A percentile compares a stretch with the other conserved stretches of the same genome.
phyloP scores from a whole-genome alignment of 2,797 vertebrate species.

The Sylvia borin region DNA sequence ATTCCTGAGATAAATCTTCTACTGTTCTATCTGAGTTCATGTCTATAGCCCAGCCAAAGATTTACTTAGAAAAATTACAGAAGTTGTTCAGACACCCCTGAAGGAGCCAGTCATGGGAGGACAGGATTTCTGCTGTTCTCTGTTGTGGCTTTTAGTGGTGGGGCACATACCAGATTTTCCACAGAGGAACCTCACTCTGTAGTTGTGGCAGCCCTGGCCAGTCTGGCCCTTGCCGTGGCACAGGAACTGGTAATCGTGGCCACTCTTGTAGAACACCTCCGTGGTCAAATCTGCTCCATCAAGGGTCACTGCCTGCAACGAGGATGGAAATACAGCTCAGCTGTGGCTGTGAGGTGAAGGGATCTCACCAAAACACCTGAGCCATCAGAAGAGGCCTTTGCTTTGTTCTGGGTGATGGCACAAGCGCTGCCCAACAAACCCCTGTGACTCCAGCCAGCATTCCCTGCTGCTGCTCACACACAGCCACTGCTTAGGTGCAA shows the following conservation, averaged over 20 bases:
- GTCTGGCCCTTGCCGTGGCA: slow-evolving; percentile 86
- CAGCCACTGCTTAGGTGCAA: not conserved
- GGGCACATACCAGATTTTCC: slow-evolving; percentile 86
- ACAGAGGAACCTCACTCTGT: slow-evolving; percentile 92
- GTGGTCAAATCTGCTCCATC: slow-evolving; percentile 84
- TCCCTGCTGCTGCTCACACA: not conserved
- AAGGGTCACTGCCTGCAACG: slow-evolving; percentile 80
- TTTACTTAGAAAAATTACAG: not conserved
- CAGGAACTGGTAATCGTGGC: slow-evolving; percentile 89
- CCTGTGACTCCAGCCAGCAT: not conserved
- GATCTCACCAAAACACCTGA: not conserved
- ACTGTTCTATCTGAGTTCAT: not conserved
- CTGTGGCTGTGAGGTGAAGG: not conserved
- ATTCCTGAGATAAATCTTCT: not conserved
- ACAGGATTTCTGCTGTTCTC: not conserved
- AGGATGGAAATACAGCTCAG: not conserved
- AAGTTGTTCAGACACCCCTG: not conserved
- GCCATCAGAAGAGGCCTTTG: not conserved
- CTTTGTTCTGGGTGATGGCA: not conserved
- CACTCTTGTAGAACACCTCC: slow-evolving; percentile 86
- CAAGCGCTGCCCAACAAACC: not conserved
- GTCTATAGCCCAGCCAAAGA: not conserved
- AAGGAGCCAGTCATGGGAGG: not conserved
- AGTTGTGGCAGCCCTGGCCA: slow-evolving; percentile 84
- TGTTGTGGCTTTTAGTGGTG: not conserved